phyloP scores from a whole-genome alignment of 2,888 invertebrate genomes.

The Acanthosepion esculentum region DNA sequence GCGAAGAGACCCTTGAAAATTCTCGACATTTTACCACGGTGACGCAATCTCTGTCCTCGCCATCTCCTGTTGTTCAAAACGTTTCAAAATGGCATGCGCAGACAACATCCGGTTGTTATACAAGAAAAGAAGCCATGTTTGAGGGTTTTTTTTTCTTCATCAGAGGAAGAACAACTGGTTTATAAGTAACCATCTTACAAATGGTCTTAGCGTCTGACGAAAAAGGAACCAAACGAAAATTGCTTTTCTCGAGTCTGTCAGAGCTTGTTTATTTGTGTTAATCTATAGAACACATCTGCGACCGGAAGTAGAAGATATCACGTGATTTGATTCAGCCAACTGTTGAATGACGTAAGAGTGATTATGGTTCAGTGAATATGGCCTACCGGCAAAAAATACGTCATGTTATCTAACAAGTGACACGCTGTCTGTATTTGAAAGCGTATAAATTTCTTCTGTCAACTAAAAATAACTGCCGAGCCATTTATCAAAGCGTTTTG shows the following conservation, averaged over 20 bases:
- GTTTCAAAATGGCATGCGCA: neutral
- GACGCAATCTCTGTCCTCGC: neutral
- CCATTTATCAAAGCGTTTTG: neutral
- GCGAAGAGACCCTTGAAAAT: neutral
- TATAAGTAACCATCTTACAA: neutral
- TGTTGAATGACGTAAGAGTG: neutral
- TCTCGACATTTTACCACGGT: neutral
- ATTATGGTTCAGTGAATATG: neutral
- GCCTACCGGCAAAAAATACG: neutral
- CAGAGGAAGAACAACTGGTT: neutral
- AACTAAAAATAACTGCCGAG: neutral
- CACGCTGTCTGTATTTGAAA: neutral
- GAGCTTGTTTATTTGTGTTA: neutral
- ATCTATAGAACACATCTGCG: neutral
- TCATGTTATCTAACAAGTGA: neutral
- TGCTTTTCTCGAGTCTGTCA: neutral
- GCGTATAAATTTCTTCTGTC: neutral
- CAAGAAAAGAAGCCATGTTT: neutral
- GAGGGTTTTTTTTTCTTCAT: neutral
- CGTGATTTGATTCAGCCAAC: neutral
- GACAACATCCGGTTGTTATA: neutral
- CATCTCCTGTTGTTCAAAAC: neutral
- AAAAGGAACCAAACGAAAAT: neutral
- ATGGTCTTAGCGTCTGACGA: neutral
- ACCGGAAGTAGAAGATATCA: neutral